These are phyloP conservation scores for Mus pahari DNA, from an alignment of 2,113 vertebrate species.

Conservation along the genomic window DNA sequence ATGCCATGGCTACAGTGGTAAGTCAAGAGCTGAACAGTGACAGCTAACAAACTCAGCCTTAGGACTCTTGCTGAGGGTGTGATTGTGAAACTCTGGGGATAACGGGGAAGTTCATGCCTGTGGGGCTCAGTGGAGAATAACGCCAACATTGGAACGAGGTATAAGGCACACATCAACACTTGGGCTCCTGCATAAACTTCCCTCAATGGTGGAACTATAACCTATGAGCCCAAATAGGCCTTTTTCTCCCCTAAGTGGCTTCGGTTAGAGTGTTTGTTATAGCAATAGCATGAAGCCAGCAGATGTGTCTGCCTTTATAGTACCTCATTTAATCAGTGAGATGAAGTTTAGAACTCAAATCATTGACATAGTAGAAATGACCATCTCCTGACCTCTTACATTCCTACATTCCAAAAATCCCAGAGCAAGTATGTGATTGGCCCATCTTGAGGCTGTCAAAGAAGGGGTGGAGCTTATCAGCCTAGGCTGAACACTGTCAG, in stretches of 20 bases:
- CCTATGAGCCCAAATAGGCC: background rate
- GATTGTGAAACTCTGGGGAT: background rate
- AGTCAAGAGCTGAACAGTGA: background rate
- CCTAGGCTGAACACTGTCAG: too few relatives aligned
- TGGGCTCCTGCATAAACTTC: background rate
- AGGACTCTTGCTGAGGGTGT: background rate
- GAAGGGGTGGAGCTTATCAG: background rate
- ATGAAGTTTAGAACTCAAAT: background rate
- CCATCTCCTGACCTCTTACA: background rate
- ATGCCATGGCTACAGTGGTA: background rate
- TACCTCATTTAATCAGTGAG: background rate
- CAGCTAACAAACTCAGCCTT: background rate
- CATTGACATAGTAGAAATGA: background rate
- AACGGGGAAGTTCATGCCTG: background rate
- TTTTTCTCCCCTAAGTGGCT: background rate
- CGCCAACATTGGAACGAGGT: background rate
- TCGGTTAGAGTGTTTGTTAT: background rate
- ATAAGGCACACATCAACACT: background rate
- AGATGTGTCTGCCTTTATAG: background rate
- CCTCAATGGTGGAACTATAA: background rate
- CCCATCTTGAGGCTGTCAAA: background rate
- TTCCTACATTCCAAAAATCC: background rate
- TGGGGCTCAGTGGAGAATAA: background rate
- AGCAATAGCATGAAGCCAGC: background rate
- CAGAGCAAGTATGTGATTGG: background rate